Base-by-base conservation (phyloP, 2,113 vertebrate genomes). In the Erythrocercus mccallii region DNA sequence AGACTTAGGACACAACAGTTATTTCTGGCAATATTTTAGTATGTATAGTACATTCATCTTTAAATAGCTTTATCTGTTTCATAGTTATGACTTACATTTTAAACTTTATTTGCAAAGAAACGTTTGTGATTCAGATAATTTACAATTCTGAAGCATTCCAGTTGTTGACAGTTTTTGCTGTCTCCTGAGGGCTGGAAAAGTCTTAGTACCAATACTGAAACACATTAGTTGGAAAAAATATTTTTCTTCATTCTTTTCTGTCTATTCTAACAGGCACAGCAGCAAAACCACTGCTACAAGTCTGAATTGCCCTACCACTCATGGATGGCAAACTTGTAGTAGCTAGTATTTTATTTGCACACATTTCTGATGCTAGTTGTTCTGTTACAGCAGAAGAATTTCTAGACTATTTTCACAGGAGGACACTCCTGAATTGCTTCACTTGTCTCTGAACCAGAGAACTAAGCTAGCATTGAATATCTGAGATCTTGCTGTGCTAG, bases 101-200 rank as follows among this genome's bases (percentile, higher is more conserved):
- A 79, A 61, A 35, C 64, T 86, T 94, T 89, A 84, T 91, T 91
- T 89, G 28, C 72, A 95, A 94, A 86, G 4, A 56, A 78, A 48
- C 57, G 71, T 81, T 89, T 81, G 50, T 45, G 28, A 79, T 74
- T 86, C 70, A 79, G 14, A 84, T 92, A 0, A 69, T 92, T 74
- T 79, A n/a, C 27, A 81, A 2, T 74, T 92, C 53, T 64, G 48
- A 91, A 86, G 12, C 31, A 68, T 64, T 64, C 13, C 44, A 57
- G 24, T 60, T 91, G 48, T 51, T 91, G 83, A 71, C 77, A 78
- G 33, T 79, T 74, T 78, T 84, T 64, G 33, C 31, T 74, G 22
- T 91, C 83, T 81, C 81, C 64, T 33, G 31, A 70, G 83, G 69
- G 44, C 17, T 86, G 31, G 44, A 69, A 60, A 86, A 86, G 60